phyloP scores from a whole-genome alignment of 2,888 invertebrate species.

The Drepana falcataria region DNA sequence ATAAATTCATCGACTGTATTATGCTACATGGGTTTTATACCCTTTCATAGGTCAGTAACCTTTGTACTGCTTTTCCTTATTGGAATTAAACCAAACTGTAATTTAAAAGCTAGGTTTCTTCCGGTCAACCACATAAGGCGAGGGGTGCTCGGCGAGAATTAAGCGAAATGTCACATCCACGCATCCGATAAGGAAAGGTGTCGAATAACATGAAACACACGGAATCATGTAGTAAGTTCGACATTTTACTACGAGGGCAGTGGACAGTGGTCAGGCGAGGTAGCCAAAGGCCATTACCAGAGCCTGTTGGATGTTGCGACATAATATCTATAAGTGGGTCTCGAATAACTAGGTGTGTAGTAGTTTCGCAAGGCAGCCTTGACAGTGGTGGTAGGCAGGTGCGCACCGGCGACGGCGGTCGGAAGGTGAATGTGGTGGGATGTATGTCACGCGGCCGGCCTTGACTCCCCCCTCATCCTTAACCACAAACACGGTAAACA shows the following conservation, averaged over 20 bases:
- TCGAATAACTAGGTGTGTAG: conserved; percentile 39
- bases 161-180: not conserved
- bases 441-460: conserved; percentile 67
- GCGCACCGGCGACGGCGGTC: conserved; percentile 31
- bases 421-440: conserved; percentile 74
- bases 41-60: conserved; percentile 28
- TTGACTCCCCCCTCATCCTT: conserved; percentile 66
- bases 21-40: conserved; percentile 4
- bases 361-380: conserved; percentile 70
- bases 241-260: conserved; percentile 21
- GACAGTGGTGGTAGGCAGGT: conserved; percentile 65
- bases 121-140: conserved; percentile 11
- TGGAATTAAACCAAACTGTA: conserved; percentile 13
- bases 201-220: conserved; percentile 13
- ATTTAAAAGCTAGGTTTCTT: conserved; percentile 15
- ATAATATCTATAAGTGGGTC: conserved; percentile 46
- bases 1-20: not conserved
- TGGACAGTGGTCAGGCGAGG: conserved; percentile 29
- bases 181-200: conserved; percentile 9
- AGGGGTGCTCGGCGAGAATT: not conserved
- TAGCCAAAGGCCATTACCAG: conserved; percentile 39
- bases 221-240: conserved; percentile 15
- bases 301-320: conserved; percentile 40
- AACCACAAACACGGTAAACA: conserved; percentile 16
- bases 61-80: conserved; percentile 28